Base-by-base conservation (phyloP, 2,113 vertebrate species). In the Montifringilla adamsi region DNA sequence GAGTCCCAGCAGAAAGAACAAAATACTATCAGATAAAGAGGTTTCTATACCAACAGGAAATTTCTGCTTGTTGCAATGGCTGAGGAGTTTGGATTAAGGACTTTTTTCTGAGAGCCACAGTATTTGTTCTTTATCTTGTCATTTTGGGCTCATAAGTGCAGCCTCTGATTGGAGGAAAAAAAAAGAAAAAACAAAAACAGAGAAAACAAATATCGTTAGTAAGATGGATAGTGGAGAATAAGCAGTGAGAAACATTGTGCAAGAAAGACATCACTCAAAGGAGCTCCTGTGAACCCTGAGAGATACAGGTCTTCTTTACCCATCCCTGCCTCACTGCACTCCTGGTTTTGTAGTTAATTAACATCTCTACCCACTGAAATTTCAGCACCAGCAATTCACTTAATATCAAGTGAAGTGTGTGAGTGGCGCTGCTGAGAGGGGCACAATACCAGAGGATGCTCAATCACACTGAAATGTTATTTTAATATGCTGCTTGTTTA, bases 1-100 rank as follows among this genome's bases (percentile, higher is more conserved):
- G 10, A 89, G 15, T 49, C 30, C 33, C 86, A 92, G 68, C 28
- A 92, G 68, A 72, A 89, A 89, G 43, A 67, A 74, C 5, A 92
- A 92, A 81, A 74, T 16, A 11, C 6, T 23, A 52, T 59, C 30
- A 78, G 47, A 90, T 41, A 69, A 59, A 74, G 13, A 35, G 5
- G 7, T 63, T 90, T 77, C 63, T 77, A 13, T 47, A 70, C 37
- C 44, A 60, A 56, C 20, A 33, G n/a, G 19, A 19, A 30, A 55
- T 81, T 74, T 88, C 50, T 93, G 30, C 26, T 89, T 35, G 12
- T 39, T 81, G 10, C 44, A 47, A 24, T 63, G 10, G 6, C 35
- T 70, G 19, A 12, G 24, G 33, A 94, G 9, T 53, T 69, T 58
- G 23, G 11, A 27, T 64, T 44, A 73, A 5, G 6, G 30, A 35